Base-by-base conservation (phyloP, 2,797 vertebrate genomes). In the Chaetodon trifasciatus region DNA sequence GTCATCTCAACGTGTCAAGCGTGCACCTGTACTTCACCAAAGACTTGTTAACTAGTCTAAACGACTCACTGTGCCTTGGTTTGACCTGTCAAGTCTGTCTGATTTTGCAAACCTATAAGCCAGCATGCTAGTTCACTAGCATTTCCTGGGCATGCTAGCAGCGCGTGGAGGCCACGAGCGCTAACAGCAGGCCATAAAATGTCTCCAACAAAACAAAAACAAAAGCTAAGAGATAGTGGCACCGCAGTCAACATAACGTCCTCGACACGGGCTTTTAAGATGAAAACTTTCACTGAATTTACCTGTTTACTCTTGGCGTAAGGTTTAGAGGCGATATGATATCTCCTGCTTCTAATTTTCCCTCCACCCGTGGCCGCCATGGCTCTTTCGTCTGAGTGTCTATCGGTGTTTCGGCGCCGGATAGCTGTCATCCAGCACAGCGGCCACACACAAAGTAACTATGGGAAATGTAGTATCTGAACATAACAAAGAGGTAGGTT, bases 331-430 rank as follows among this genome's bases (percentile, higher is more conserved):
- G 93, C 93, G 83, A 95, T 95, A 32, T 96, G 95, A 84, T 94
- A 95, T 93, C 96, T 95, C 89, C 95, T 95, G 90, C 93, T 96
- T 95, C 96, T 95, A 74, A 97, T 97, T 96, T 97, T 97, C 95
- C 96, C 96, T 96, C 96, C 96, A 95, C 95, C 95, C 93, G 95
- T 94, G 94, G 95, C 95, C 94, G 96, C 96, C 96, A 97, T 97
- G 92, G 93, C 92, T 95, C 87, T 93, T 83, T 94, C 88, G 94
- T 94, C 89, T 93, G 92, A 93, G 74, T 88, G 89, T 91, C 89
- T 91, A 58, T 93, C 93, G 93, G 90, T 74, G 89, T 92, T 93
- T 92, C 90, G 90, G 94, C 93, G 95, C 95, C 94, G 95, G 94
- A 94, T 95, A 93, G 94, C 94, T 95, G 93, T 94, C 93, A 93